These are phyloP conservation scores for Emydocephalus ijimae DNA, from an alignment of 2,113 vertebrate genomes.

Conservation along the genomic window DNA sequence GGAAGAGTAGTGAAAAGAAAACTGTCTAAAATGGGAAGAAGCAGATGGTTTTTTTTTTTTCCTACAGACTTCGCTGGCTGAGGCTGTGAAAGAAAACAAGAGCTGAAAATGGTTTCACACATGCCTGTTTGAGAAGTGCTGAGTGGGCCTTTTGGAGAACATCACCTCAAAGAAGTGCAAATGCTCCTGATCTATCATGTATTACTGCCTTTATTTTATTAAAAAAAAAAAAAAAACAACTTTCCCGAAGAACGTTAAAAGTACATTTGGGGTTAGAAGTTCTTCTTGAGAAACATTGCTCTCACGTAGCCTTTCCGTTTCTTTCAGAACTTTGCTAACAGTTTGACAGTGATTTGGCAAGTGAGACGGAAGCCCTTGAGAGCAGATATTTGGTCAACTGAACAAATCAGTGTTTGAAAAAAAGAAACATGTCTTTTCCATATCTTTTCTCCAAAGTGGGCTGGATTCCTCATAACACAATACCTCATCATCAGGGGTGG, in stretches of 20 bases:
- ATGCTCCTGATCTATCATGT: neutral
- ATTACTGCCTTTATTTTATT: neutral
- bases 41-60: neutral
- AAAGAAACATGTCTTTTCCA: neutral
- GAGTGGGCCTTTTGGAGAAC: neutral
- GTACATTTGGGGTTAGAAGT: neutral
- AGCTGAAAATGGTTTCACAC: slow-evolving; percentile 18
- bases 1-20: neutral
- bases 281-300: neutral
- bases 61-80: neutral
- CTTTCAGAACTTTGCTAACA: neutral
- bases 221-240: too few species aligned
- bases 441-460: neutral
- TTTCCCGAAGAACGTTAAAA: neutral
- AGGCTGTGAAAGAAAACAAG: slow-evolving; percentile 6
- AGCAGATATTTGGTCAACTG: neutral
- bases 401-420: neutral
- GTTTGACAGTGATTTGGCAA: neutral
- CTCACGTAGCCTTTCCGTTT: neutral
- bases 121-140: slow-evolving; percentile 1
- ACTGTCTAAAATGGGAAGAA: neutral
- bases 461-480: neutral
- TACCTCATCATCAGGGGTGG: neutral
- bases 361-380: neutral
- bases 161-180: slow-evolving; percentile 8